A percentile compares a stretch with the other conserved stretches of the same genome.
Evolutionary conservation across 2,113 vertebrate species (phyloP).

Genomic region (Myxocyprinus asiaticus): DNA sequence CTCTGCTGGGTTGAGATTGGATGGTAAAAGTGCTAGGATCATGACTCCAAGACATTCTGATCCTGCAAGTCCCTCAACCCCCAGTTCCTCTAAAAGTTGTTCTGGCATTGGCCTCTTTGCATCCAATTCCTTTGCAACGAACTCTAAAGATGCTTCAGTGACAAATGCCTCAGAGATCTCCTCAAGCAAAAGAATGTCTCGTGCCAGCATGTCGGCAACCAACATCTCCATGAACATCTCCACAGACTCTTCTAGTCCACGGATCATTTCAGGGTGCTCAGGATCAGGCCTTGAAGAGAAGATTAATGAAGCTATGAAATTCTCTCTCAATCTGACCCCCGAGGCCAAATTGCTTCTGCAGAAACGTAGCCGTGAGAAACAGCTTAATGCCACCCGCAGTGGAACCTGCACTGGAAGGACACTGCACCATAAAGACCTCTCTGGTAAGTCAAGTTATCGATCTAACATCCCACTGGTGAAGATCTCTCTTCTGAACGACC

Average conservation of each 20-base stretch:
- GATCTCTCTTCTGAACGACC: conserved; percentile 82
- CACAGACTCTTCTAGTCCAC: conserved; percentile 28
- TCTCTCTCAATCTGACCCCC: conserved; percentile 78
- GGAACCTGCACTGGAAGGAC: neutral
- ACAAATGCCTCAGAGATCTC: neutral
- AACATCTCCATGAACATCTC: conserved; percentile 23
- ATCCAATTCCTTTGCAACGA: too few species aligned
- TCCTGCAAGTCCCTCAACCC: neutral
- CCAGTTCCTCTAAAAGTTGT: neutral
- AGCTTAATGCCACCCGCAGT: conserved; percentile 45
- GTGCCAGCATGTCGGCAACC: conserved; percentile 50
- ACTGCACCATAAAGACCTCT: conserved; percentile 37
- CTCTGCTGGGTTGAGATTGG: conserved; percentile 43
- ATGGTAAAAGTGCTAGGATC: conserved; percentile 49
- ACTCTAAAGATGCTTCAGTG: neutral
- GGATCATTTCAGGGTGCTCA: conserved; percentile 38
- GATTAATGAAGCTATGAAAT: conserved; percentile 54
- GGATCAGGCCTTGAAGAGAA: conserved; percentile 43
- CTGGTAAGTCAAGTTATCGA: conserved; percentile 46
- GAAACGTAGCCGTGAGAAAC: conserved; percentile 75
- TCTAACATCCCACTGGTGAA: conserved; percentile 65
- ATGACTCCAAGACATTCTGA: conserved; percentile 18
- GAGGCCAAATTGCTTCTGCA: conserved; percentile 79
- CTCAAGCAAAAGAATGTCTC: conserved; percentile 27
- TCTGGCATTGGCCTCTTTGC: neutral